Conservation (phyloP, 1,140 invertebrate genomes). For the Drosophila tristis region DNA sequence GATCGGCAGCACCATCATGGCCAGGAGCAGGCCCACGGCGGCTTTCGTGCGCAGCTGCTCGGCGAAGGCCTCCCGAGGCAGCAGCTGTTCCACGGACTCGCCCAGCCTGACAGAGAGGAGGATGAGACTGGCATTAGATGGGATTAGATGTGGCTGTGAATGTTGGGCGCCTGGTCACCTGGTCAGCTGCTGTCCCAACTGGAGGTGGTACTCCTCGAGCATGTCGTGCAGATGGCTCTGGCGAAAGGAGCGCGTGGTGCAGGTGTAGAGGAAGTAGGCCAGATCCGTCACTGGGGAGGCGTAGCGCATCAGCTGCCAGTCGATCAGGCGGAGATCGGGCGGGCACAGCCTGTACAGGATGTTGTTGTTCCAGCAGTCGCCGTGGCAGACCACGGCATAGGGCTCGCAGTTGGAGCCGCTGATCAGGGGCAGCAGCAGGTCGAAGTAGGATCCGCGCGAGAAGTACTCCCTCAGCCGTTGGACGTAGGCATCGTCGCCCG, state of each 20-base stretch:
- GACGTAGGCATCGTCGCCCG: constrained; percentile 27
- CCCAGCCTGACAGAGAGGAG: constrained; percentile 66
- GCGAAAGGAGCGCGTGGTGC: constrained; percentile 85
- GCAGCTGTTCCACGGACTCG: constrained; percentile 83
- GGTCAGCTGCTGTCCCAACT: constrained; percentile 79
- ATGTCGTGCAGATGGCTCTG: constrained; percentile 84
- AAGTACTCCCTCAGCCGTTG: constrained; percentile 50
- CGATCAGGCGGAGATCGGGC: constrained; percentile 84
- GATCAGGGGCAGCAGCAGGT: constrained; percentile 41
- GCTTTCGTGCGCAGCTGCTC: constrained; percentile 76
- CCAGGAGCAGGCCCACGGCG: constrained; percentile 77
- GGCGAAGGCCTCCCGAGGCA: constrained; percentile 84
- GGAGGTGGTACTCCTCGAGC: constrained; percentile 86
- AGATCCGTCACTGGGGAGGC: constrained; percentile 87
- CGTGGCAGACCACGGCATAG: constrained; percentile 85
- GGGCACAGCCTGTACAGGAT: constrained; percentile 85
- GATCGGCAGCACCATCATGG: constrained; percentile 80
- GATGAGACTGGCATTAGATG: not conserved
- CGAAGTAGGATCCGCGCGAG: constrained; percentile 42
- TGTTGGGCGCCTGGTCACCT: constrained; percentile 30
- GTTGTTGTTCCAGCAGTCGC: constrained; percentile 87
- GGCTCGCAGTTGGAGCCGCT: constrained; percentile 71
- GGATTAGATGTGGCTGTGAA: constrained; percentile 31
- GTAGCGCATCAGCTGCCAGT: constrained; percentile 86
- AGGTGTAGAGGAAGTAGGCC: constrained; percentile 86